A percentile compares a stretch with the other conserved stretches of the same genome.
Conservation (phyloP, 2,113 vertebrate genomes). For the Pterocles burchelli region DNA sequence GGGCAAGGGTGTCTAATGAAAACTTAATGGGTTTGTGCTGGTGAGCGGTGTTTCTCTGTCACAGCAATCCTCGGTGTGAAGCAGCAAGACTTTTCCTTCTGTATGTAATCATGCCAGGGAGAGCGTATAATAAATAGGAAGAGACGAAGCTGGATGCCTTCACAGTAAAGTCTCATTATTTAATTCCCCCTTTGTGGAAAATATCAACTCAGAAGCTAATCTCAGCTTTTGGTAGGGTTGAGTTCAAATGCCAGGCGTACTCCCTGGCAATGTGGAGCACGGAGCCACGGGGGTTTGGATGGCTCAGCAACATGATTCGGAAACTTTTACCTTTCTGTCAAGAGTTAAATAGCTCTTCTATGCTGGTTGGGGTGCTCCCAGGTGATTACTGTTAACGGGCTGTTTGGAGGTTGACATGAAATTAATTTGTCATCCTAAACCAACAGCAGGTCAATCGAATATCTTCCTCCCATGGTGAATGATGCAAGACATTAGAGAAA, state of each 20-base stretch:
- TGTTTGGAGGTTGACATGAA: constrained; percentile 37
- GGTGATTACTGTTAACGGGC: not conserved
- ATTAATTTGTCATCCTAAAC: constrained; percentile 59
- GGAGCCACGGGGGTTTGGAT: accelerated
- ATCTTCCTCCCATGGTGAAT: constrained; percentile 52
- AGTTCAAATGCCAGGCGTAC: not conserved
- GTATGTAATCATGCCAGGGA: not conserved
- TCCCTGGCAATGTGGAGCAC: not conserved
- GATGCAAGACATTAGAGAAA: constrained; percentile 40
- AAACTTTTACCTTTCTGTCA: not conserved
- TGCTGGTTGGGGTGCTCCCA: not conserved
- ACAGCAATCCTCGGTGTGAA: constrained; percentile 15
- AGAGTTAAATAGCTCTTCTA: constrained; percentile 12
- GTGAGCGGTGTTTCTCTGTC: constrained; percentile 24
- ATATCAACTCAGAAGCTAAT: not conserved
- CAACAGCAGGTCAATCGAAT: constrained; percentile 49
- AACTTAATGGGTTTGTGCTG: constrained; percentile 47
- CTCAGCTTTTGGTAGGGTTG: not conserved
- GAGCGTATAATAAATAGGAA: not conserved
- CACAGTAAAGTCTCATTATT: not conserved
- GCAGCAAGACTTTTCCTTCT: not conserved
- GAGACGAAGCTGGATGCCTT: not conserved
- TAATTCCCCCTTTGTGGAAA: not conserved
- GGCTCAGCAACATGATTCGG: not conserved
- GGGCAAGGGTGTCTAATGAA: constrained; percentile 56